A percentile compares a stretch with the other conserved stretches of the same genome.
phyloP scores from a whole-genome alignment of 2,888 invertebrate species.

The Oscheius onirici region DNA sequence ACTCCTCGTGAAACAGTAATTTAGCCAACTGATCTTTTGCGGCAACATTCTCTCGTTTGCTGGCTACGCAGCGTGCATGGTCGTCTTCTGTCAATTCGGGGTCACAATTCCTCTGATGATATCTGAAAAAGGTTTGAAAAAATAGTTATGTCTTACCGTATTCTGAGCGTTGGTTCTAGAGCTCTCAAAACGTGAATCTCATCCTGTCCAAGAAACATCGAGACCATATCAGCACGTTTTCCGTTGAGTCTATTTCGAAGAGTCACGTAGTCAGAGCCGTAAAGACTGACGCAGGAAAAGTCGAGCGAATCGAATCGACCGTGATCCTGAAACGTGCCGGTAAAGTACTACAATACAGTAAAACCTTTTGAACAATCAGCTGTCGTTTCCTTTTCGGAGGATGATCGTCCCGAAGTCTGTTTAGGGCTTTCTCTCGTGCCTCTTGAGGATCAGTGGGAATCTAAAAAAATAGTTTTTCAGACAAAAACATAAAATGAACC shows the following conservation, averaged over 20 bases:
- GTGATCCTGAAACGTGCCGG: constrained; percentile 74
- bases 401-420: constrained; percentile 50
- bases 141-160: constrained; percentile 46
- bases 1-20: constrained; percentile 58
- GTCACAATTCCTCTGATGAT: constrained; percentile 60
- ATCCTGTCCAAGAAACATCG: constrained; percentile 62
- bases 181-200: constrained; percentile 66
- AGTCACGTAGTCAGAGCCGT: constrained; percentile 80
- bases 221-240: constrained; percentile 56
- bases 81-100: constrained; percentile 58
- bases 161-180: constrained; percentile 65
- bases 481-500: constrained; percentile 33
- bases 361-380: constrained; percentile 58
- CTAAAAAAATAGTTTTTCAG: constrained; percentile 2
- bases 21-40: constrained; percentile 68
- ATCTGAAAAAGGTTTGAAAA: constrained; percentile 40
- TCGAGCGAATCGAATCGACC: constrained; percentile 84
- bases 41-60: constrained; percentile 62
- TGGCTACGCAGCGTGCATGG: constrained; percentile 58
- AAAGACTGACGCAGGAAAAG: constrained; percentile 83
- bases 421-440: constrained; percentile 50
- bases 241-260: constrained; percentile 46
- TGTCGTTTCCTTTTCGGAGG: constrained; percentile 52
- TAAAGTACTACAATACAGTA: neutral
- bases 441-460: constrained; percentile 30